A percentile compares a stretch with the other conserved stretches of the same genome.
These are phyloP conservation scores for Heterodera carotae DNA, from an alignment of 1,140 invertebrate genomes.

Conservation along the genomic window DNA sequence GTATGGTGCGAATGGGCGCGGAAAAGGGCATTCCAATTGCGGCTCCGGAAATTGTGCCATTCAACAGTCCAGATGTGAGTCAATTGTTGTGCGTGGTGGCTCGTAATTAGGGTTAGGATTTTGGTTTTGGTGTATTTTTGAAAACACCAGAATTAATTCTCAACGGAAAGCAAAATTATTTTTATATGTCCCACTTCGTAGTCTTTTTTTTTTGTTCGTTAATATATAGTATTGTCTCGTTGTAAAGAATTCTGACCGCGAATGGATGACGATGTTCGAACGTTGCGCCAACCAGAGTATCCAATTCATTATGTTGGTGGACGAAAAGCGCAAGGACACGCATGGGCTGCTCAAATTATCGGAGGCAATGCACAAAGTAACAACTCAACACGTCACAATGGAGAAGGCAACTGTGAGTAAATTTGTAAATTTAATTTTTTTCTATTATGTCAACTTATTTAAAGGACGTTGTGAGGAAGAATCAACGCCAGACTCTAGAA, in stretches of 20 bases:
- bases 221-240: no score
- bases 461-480: conserved; percentile 18
- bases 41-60: conserved; percentile 26
- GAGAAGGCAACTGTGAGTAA: conserved; percentile 12
- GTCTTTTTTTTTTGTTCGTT: background rate
- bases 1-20: conserved; percentile 20
- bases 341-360: conserved; percentile 24
- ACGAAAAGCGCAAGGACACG: conserved; percentile 1
- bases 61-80: conserved; percentile 22
- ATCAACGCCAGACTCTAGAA: conserved; percentile 22
- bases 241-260: background rate
- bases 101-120: no score
- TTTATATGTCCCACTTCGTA: no score
- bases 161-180: no score
- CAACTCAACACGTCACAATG: conserved; percentile 20
- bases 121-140: no score
- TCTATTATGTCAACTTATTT: no score
- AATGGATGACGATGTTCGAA: conserved; percentile 8
- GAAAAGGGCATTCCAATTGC: conserved; percentile 28
- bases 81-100: no score
- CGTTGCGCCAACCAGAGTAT: conserved; percentile 6
- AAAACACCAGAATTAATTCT: no score
- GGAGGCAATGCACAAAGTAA: conserved; percentile 20
- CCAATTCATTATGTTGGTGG: conserved; percentile 24
- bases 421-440: no score